A percentile compares a stretch with the other conserved stretches of the same genome.
These are phyloP conservation scores for Eptesicus fuscus DNA, from an alignment of 2,113 vertebrate genomes.

Conservation along the genomic window DNA sequence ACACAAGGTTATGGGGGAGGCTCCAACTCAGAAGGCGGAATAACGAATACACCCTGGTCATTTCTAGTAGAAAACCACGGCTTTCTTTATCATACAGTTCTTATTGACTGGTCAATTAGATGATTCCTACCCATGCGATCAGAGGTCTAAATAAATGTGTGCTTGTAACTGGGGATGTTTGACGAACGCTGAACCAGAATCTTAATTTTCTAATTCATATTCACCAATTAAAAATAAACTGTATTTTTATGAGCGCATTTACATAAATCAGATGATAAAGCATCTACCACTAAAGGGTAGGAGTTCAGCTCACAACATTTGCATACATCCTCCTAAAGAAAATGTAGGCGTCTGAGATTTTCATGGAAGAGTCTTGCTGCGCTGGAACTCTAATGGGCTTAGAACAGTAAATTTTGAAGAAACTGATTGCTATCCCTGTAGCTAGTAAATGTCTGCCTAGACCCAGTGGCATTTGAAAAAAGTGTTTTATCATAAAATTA, in stretches of 20 bases:
- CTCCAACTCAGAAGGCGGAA: slow-evolving; percentile 46
- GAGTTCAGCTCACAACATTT: slow-evolving; percentile 82
- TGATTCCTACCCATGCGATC: slow-evolving; percentile 63
- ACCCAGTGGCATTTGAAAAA: slow-evolving; percentile 91
- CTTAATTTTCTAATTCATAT: slow-evolving; percentile 83
- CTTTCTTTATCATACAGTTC: slow-evolving; percentile 26
- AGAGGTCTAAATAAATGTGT: slow-evolving; percentile 53
- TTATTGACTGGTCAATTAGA: slow-evolving; percentile 22
- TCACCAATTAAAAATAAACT: slow-evolving; percentile 81
- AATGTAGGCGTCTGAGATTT: slow-evolving; percentile 84
- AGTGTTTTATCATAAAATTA: slow-evolving; percentile 91
- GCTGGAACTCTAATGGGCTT: slow-evolving; percentile 93
- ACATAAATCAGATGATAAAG: slow-evolving; percentile 85
- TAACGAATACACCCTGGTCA: not conserved
- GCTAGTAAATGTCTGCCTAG: slow-evolving; percentile 96
- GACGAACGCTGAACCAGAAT: slow-evolving; percentile 49
- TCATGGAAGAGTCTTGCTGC: slow-evolving; percentile 93
- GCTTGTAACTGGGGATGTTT: slow-evolving; percentile 48
- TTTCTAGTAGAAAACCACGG: slow-evolving; percentile 17
- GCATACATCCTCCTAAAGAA: slow-evolving; percentile 84
- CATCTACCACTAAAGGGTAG: slow-evolving; percentile 84
- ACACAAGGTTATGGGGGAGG: slow-evolving; percentile 53
- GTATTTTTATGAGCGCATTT: slow-evolving; percentile 79
- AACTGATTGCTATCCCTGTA: slow-evolving; percentile 94
- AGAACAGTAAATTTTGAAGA: slow-evolving; percentile 91